These are phyloP conservation scores for Sebastes diaconus DNA, from an alignment of 2,797 vertebrate species.

Conservation along the genomic window DNA sequence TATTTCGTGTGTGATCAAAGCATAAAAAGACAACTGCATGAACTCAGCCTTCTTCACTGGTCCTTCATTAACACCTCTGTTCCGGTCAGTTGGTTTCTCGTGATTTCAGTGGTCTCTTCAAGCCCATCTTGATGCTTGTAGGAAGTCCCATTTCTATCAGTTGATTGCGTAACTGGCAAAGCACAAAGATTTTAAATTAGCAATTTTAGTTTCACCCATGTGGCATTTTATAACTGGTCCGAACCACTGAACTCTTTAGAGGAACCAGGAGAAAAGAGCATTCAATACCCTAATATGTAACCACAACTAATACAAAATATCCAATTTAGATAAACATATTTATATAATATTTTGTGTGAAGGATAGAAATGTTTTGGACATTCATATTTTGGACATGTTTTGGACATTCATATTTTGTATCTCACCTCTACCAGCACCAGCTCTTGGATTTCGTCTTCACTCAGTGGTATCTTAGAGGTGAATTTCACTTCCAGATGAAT, in stretches of 20 bases:
- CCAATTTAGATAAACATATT: neutral
- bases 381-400: neutral
- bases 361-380: neutral
- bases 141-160: slow-evolving; percentile 21
- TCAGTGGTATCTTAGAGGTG: neutral
- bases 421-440: slow-evolving; percentile 4
- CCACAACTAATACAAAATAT: neutral
- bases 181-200: neutral
- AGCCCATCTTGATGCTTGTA: neutral
- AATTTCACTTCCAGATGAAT: neutral
- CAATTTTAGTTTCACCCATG: neutral
- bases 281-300: neutral
- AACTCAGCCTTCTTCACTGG: neutral
- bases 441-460: neutral
- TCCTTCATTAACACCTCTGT: neutral
- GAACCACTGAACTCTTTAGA: neutral
- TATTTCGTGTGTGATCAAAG: neutral
- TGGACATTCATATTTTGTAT: neutral
- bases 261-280: neutral
- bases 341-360: neutral
- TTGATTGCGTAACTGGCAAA: neutral
- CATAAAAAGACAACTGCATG: neutral
- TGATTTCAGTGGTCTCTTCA: neutral
- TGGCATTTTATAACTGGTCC: neutral
- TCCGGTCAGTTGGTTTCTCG: neutral